Evolutionary conservation across 2,113 vertebrate genomes (phyloP).

Genomic region (Strix uralensis): DNA sequence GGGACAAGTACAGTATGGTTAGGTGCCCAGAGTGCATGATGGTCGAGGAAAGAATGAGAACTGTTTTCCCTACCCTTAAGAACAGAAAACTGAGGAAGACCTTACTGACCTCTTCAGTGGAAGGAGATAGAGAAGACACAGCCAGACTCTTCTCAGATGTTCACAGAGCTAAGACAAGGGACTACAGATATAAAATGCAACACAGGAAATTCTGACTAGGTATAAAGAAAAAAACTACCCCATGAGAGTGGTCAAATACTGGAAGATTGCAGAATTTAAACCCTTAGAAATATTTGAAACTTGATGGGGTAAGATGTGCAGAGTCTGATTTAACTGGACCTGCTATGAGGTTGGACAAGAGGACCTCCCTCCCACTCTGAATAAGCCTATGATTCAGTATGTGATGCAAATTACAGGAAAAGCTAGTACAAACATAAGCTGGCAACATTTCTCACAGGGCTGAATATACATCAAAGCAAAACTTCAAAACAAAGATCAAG

Average conservation of each 20-base stretch:
- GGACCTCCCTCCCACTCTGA: not conserved
- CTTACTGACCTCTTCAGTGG: not conserved
- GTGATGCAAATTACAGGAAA: not conserved
- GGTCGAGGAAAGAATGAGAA: not conserved
- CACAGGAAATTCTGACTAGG: not conserved
- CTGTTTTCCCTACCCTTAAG: not conserved
- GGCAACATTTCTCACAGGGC: not conserved
- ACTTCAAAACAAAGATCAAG: constrained; percentile 43
- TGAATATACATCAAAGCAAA: constrained; percentile 22
- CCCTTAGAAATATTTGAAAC: not conserved
- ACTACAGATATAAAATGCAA: not conserved
- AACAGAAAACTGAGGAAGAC: not conserved
- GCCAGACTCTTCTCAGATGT: not conserved
- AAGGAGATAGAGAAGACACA: not conserved
- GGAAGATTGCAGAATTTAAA: not conserved
- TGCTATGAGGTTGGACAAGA: not conserved
- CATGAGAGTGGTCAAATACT: not conserved
- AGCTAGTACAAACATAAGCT: not conserved
- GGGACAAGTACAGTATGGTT: not conserved
- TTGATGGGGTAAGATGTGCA: not conserved
- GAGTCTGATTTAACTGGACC: not conserved
- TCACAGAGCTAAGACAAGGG: not conserved
- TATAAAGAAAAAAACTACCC: not conserved
- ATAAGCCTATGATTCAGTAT: not conserved
- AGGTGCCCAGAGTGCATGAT: not conserved